Evolutionary conservation across 1,140 invertebrate genomes (phyloP).

Genomic region (Penaeus vannamei): DNA sequence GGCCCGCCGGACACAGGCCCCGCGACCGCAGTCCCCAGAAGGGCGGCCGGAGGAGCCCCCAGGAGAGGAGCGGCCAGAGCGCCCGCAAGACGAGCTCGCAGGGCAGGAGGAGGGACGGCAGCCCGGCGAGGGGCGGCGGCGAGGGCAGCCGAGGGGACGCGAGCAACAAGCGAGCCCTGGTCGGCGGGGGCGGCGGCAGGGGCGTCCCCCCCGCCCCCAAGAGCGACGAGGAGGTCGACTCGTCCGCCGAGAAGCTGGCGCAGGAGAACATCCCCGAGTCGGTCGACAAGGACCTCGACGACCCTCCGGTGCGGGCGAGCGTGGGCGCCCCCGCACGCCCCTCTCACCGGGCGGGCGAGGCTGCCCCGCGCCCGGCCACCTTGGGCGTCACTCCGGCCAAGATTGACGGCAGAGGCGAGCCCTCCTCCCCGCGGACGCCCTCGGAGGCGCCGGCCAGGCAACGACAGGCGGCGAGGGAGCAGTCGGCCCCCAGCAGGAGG

Average conservation of each 20-base stretch:
- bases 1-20: neutral
- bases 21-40: neutral
- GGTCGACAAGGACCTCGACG: conserved; percentile 45
- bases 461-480: no score
- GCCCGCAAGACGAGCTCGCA: neutral
- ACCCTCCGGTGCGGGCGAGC: neutral
- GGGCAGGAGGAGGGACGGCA: neutral
- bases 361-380: neutral
- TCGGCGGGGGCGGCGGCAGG: neutral
- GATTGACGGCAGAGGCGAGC: neutral
- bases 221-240: conserved; percentile 28
- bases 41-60: neutral
- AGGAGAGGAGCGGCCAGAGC: neutral
- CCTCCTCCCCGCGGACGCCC: no score
- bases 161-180: neutral
- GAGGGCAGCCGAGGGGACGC: neutral
- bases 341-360: neutral
- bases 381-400: neutral
- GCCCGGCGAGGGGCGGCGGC: neutral
- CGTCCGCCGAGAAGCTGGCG: conserved; percentile 29
- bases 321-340: no score
- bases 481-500: no score
- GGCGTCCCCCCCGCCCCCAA: neutral
- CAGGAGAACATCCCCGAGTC: conserved; percentile 49
- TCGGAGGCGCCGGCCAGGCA: no score